These are phyloP conservation scores for Agelaius tricolor DNA, from an alignment of 2,113 vertebrate species.

Conservation along the genomic window DNA sequence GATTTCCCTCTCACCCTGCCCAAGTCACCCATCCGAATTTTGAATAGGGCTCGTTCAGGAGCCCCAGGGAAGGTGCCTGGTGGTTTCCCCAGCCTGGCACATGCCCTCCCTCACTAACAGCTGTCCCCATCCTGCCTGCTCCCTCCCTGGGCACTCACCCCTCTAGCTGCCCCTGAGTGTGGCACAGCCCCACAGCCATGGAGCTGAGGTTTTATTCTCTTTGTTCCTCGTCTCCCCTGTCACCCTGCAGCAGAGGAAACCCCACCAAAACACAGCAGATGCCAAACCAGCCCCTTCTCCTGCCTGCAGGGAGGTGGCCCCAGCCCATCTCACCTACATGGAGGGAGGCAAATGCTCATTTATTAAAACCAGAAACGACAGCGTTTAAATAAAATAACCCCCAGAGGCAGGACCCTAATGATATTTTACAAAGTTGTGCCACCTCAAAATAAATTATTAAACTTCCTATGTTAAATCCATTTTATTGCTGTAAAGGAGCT, in stretches of 20 bases:
- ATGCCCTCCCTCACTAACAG: fast-evolving
- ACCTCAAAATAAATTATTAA: slow-evolving; percentile 7
- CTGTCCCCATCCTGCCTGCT: not conserved
- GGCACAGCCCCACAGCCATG: not conserved
- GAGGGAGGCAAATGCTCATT: not conserved
- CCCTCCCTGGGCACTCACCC: fast-evolving
- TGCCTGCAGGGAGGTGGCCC: not conserved
- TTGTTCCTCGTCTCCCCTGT: not conserved
- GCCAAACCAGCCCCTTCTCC: not conserved
- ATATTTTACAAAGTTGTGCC: not conserved
- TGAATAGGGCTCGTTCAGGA: not conserved
- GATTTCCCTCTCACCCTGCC: not conserved
- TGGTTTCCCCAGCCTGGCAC: not conserved
- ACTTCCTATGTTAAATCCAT: not conserved
- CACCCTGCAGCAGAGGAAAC: not conserved
- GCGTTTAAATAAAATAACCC: slow-evolving; percentile 15
- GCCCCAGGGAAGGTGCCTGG: not conserved
- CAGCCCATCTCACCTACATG: fast-evolving
- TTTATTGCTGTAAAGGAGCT: not conserved
- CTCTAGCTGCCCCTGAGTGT: fast-evolving
- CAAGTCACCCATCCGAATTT: not conserved
- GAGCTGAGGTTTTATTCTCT: not conserved
- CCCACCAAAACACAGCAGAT: not conserved
- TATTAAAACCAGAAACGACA: not conserved
- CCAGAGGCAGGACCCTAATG: not conserved